phyloP scores from a whole-genome alignment of 2,888 invertebrate species.

The Drosophila falleni region DNA sequence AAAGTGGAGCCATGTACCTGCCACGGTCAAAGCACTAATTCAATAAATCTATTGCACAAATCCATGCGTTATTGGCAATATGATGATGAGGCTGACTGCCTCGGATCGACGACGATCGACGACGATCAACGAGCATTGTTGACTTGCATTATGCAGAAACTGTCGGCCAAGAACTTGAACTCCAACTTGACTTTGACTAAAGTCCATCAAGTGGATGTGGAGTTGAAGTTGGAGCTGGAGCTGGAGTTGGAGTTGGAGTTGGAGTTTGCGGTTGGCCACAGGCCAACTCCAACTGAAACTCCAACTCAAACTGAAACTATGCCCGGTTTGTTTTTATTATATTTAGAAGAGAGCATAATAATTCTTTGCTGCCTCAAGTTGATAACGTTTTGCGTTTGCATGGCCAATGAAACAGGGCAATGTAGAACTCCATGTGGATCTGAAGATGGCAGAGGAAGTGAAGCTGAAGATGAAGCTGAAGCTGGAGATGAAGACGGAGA shows the following conservation, averaged over 20 bases:
- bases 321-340: constrained; percentile 80
- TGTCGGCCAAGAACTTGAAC: constrained; percentile 74
- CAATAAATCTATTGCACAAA: constrained; percentile 84
- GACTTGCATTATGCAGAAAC: constrained; percentile 68
- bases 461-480: constrained; percentile 7
- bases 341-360: constrained; percentile 83
- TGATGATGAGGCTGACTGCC: constrained; percentile 77
- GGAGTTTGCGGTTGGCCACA: constrained; percentile 39
- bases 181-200: constrained; percentile 81
- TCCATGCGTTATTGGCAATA: constrained; percentile 81
- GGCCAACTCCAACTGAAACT: constrained; percentile 40
- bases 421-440: constrained; percentile 25
- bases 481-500: constrained; percentile 1
- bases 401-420: constrained; percentile 56
- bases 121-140: constrained; percentile 38
- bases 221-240: constrained; percentile 28
- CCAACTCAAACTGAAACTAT: constrained; percentile 41
- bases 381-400: constrained; percentile 65
- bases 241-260: constrained; percentile 14
- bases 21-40: constrained; percentile 83
- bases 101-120: constrained; percentile 32
- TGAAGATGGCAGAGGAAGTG: constrained; percentile 6
- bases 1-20: constrained; percentile 82
- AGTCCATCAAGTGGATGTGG: constrained; percentile 82
- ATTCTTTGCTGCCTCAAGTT: constrained; percentile 76